Conservation (phyloP, 2,888 invertebrate species). For the Drosophila quinaria region DNA sequence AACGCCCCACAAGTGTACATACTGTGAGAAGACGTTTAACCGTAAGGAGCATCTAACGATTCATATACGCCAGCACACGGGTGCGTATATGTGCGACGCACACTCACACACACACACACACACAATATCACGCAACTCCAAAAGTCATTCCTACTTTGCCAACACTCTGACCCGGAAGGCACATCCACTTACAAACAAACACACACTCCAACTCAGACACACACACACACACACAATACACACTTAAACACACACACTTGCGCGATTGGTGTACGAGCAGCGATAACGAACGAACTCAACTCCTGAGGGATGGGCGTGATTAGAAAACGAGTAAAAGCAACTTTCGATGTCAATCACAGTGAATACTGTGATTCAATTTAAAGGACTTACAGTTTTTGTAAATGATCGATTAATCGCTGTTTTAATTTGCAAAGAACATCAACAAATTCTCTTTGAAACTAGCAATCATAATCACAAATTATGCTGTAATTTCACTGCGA, state of each 20-base stretch:
- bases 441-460: neutral
- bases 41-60: conserved; percentile 94
- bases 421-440: neutral
- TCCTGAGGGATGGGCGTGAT: conserved; percentile 15
- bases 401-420: neutral
- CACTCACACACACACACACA: no score
- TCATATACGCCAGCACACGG: conserved; percentile 93
- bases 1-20: conserved; percentile 94
- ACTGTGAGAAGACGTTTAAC: conserved; percentile 92
- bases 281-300: conserved; percentile 74
- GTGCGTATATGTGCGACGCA: conserved; percentile 70
- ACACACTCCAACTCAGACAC: conserved; percentile 12
- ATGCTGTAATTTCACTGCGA: neutral
- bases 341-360: neutral
- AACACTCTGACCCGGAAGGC: neutral
- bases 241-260: conserved; percentile 9
- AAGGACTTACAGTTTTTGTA: neutral
- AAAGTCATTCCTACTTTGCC: conserved; percentile 2
- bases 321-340: conserved; percentile 2
- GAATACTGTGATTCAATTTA: neutral
- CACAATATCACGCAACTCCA: neutral
- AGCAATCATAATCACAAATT: neutral
- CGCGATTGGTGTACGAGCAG: conserved; percentile 57
- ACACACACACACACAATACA: neutral
- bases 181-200: neutral